Evolutionary conservation across 2,113 vertebrate genomes (phyloP).

Genomic region (Peucedramus taeniatus): DNA sequence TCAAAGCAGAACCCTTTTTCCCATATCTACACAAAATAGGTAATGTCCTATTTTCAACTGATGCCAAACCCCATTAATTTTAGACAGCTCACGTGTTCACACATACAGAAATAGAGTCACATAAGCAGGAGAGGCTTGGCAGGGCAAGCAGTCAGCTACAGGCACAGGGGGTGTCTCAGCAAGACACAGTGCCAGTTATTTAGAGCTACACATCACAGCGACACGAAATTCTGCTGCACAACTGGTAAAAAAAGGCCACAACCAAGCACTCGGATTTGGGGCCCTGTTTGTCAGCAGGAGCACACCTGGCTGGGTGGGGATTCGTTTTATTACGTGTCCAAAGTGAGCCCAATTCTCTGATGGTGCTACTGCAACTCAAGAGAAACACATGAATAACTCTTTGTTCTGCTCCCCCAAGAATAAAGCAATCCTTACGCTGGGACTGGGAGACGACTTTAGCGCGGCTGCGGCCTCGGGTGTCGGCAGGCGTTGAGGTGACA

Average conservation of each 20-base stretch:
- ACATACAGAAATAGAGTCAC: constrained; percentile 32
- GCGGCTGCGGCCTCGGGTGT: constrained; percentile 92
- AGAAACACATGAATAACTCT: neutral
- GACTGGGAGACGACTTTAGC: constrained; percentile 98
- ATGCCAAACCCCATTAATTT: neutral
- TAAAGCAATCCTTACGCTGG: constrained; percentile 85
- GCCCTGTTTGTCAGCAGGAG: neutral
- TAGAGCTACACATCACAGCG: neutral
- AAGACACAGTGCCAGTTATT: neutral
- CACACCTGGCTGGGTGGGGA: neutral
- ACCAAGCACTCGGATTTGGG: neutral
- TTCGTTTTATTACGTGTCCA: rapidly evolving
- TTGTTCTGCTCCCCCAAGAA: neutral
- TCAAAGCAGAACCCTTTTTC: neutral
- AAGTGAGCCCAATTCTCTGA: neutral
- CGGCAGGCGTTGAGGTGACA: constrained; percentile 77
- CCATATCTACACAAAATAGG: neutral
- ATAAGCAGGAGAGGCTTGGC: constrained; percentile 23
- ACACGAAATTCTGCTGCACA: neutral
- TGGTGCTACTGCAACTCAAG: neutral
- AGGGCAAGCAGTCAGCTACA: constrained; percentile 5
- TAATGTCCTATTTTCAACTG: neutral
- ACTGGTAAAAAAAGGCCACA: neutral
- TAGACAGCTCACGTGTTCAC: neutral
- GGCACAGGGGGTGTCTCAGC: neutral